These are phyloP conservation scores for Amblyornis subalaris DNA, from an alignment of 2,113 vertebrate species.

Conservation along the genomic window DNA sequence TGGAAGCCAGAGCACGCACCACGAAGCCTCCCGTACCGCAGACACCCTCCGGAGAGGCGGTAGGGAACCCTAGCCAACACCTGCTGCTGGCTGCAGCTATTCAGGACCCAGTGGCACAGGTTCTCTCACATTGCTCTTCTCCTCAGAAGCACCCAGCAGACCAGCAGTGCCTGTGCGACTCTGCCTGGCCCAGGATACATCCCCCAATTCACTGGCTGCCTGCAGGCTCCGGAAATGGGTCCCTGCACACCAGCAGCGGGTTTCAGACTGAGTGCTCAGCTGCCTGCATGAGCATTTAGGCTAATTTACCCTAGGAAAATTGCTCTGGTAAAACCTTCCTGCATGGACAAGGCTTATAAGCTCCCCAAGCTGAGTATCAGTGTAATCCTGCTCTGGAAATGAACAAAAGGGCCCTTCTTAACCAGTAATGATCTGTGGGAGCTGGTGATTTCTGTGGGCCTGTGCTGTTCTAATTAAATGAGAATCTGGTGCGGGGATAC, in stretches of 20 bases:
- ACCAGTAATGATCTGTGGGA: neutral
- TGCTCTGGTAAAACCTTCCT: neutral
- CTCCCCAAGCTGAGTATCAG: neutral
- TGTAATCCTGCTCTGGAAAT: neutral
- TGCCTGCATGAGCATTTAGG: neutral
- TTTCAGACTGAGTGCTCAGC: neutral
- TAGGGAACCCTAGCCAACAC: neutral
- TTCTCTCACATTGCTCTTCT: neutral
- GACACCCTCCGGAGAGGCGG: neutral
- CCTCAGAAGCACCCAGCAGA: neutral
- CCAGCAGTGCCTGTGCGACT: neutral
- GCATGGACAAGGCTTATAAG: neutral
- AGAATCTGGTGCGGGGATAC: neutral
- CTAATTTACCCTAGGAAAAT: neutral
- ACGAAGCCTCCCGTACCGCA: fast-evolving
- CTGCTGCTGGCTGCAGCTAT: neutral
- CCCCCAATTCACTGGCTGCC: neutral
- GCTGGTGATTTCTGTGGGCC: neutral
- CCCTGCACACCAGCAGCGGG: neutral
- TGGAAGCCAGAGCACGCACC: neutral
- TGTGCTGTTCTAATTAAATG: neutral
- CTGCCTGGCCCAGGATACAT: neutral
- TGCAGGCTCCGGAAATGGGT: neutral
- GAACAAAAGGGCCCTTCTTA: neutral
- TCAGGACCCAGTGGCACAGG: neutral